These are phyloP conservation scores for Brienomyrus brachyistius DNA, from an alignment of 2,113 vertebrate genomes.

Conservation along the genomic window DNA sequence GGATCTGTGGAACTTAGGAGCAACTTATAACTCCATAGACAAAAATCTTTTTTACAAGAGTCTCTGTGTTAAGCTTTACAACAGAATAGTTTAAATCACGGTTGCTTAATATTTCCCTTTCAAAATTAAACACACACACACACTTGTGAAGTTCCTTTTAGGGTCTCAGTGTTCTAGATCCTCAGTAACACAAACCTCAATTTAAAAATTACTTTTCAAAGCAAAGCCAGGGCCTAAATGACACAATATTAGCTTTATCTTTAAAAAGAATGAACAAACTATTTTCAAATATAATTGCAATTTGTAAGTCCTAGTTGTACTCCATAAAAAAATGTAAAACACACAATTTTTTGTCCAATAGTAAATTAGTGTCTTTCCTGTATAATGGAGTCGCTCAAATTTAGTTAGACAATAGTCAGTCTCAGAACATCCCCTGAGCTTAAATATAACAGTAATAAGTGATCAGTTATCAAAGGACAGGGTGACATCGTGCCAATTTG, in stretches of 20 bases:
- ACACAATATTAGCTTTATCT: background rate
- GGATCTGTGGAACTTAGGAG: background rate
- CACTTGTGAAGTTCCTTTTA: background rate
- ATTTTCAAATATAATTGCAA: background rate
- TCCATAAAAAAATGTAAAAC: background rate
- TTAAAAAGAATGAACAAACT: background rate
- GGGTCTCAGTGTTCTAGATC: background rate
- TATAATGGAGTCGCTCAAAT: background rate
- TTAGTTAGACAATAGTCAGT: background rate
- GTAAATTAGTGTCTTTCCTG: background rate
- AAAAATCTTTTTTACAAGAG: slow-evolving; percentile 1
- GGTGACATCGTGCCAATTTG: background rate
- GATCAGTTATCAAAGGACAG: background rate
- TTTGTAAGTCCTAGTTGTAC: background rate
- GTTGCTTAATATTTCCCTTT: background rate
- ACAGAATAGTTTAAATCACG: background rate
- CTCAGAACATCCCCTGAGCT: background rate
- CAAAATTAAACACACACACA: background rate
- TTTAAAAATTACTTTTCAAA: background rate
- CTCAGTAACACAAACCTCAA: background rate
- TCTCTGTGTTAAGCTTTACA: background rate
- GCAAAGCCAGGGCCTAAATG: background rate
- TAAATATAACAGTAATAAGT: slow-evolving; percentile 2
- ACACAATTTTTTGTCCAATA: background rate
- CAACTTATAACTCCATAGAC: slow-evolving; percentile 8